These are phyloP conservation scores for Hystrix cristata DNA, from an alignment of 2,113 vertebrate species.

Conservation along the genomic window DNA sequence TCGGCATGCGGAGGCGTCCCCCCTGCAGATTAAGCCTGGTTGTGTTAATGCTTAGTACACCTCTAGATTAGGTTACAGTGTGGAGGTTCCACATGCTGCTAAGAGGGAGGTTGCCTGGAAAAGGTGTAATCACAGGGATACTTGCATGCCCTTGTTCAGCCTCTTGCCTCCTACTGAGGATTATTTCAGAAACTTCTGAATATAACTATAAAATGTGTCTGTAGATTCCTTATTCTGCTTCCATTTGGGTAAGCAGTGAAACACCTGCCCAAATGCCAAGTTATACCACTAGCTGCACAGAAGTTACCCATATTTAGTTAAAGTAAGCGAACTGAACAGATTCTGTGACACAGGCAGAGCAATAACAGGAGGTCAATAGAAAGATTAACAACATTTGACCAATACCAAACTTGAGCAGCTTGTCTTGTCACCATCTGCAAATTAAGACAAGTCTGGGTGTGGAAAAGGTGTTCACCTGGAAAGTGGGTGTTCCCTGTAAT, in stretches of 20 bases:
- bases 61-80: slow-evolving; percentile 63
- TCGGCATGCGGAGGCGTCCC: slow-evolving; percentile 53
- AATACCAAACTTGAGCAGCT: not conserved
- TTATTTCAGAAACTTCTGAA: not conserved
- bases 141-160: not conserved
- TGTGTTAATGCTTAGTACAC: slow-evolving; percentile 60
- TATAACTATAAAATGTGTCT: not conserved
- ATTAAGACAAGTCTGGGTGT: not conserved
- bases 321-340: not conserved
- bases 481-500: not conserved
- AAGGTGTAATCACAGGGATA: not conserved
- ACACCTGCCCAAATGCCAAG: accelerated
- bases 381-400: not conserved
- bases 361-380: not conserved
- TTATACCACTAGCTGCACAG: not conserved
- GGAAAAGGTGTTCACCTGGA: not conserved
- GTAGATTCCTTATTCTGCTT: not conserved
- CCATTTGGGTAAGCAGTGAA: not conserved
- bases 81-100: slow-evolving; percentile 20
- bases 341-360: not conserved
- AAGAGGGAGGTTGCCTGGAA: not conserved
- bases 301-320: not conserved
- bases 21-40: slow-evolving; percentile 68
- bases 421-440: not conserved
- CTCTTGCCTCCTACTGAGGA: slow-evolving; percentile 6